Evolutionary conservation across 2,888 invertebrate species (phyloP), one percentile per base, ranked within the genome.

Genomic region (Chalcosyrphus nemorum): DNA sequence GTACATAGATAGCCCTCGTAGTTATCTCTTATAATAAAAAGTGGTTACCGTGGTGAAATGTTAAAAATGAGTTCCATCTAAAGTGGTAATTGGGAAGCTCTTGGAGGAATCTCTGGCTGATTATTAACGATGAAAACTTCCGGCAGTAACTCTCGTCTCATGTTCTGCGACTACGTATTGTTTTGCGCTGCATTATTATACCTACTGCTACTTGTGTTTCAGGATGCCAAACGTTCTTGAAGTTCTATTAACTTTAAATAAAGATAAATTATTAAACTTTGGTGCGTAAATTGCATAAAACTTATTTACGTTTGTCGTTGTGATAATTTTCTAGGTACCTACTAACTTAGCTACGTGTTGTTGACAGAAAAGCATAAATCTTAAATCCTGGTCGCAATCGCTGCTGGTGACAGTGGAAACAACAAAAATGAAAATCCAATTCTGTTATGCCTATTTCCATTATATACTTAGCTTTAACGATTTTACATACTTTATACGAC

Each of bases 71-170:
- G 13, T 45, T 74, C 52, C n/a, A 54, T 43, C 41, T 35, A 35
- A 59, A 72, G 43, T 45, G 52, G 21, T 54, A 63, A 63, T 50
- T 57, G 63, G 38, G 47, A 13, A 50, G 38, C 17, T 41, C 56
- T 63, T 15, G 29, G 17, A 56, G 17, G 38, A 38, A 56, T 47
- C 52, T 35, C 38, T n/a, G 35, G 45, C 45, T 29, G 21, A 56
- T 57, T 61, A 56, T 52, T 43, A 50, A 65, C 45, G 24, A 41
- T 7, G 38, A 45, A 56, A 41, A 43, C 24, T 45, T 56, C 13
- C 29, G 19, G 2, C 13, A 68, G 29, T 54, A 43, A 68, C 41
- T 29, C 17, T 19, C n/a, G 4, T 6, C 17, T 21, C 1, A 13
- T 32, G 24, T 24, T 5, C 15, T 2, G 29, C 2, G 43, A 45